A percentile compares a stretch with the other conserved stretches of the same genome.
Conservation (phyloP, 1,140 invertebrate genomes). For the Bilobella aurantiaca region DNA sequence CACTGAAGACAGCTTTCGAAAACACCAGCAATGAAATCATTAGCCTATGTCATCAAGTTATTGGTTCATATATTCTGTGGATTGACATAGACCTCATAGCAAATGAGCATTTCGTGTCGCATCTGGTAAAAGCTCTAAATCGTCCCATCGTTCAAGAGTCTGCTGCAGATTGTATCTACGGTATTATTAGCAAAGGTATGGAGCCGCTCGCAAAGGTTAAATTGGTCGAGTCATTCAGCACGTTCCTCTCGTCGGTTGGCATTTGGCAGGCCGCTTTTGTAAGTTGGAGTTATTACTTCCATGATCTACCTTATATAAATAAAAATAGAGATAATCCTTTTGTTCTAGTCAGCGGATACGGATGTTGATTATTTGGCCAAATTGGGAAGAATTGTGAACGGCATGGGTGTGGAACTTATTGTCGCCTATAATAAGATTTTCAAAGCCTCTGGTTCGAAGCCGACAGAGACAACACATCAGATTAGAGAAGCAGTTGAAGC, state of each 20-base stretch:
- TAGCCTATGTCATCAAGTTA: slow-evolving; percentile 46
- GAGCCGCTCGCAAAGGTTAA: slow-evolving; percentile 48
- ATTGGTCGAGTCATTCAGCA: slow-evolving; percentile 48
- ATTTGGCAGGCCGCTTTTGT: slow-evolving; percentile 16
- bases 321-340: too few relatives aligned
- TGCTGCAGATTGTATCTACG: slow-evolving; percentile 48
- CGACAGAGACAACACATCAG: slow-evolving; percentile 37
- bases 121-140: slow-evolving; percentile 44
- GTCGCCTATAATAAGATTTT: slow-evolving; percentile 32
- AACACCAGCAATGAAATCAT: slow-evolving; percentile 41
- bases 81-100: slow-evolving; percentile 51
- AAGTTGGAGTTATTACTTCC: not conserved
- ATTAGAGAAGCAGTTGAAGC: slow-evolving; percentile 42
- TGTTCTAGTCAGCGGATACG: slow-evolving; percentile 13
- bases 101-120: slow-evolving; percentile 48
- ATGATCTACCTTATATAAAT: not conserved
- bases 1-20: slow-evolving; percentile 38
- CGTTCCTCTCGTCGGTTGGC: slow-evolving; percentile 40
- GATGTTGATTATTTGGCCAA: slow-evolving; percentile 45
- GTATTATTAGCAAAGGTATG: slow-evolving; percentile 51
- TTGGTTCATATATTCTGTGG: slow-evolving; percentile 51
- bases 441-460: slow-evolving; percentile 34
- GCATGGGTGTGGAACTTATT: slow-evolving; percentile 45
- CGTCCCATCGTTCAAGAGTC: slow-evolving; percentile 41
- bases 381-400: slow-evolving; percentile 46